Evolutionary conservation across 1,140 invertebrate genomes (phyloP).

Genomic region (Procambarus virginalis): DNA sequence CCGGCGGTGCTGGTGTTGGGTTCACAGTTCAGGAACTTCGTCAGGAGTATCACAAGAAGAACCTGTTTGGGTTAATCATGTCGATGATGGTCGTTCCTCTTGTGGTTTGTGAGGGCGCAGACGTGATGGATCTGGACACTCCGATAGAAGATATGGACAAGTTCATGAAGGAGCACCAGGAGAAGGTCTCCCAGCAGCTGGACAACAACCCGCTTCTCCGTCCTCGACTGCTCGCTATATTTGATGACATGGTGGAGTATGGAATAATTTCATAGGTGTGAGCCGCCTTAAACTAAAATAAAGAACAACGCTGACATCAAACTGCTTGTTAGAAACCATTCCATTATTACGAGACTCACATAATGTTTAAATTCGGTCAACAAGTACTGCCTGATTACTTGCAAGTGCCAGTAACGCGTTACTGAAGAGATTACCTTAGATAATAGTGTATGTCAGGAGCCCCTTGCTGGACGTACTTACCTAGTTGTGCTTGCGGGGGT

Average conservation of each 20-base stretch:
- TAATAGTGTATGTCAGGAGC: no score
- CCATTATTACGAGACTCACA: no score
- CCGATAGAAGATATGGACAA: neutral
- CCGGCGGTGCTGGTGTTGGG: neutral
- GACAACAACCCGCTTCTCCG: constrained; percentile 25
- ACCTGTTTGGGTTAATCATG: constrained; percentile 45
- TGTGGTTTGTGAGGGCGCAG: constrained; percentile 12
- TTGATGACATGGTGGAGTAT: constrained; percentile 50
- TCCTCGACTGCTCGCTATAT: constrained; percentile 25
- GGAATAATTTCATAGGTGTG: constrained; percentile 31
- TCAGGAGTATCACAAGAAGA: constrained; percentile 33
- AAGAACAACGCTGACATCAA: no score
- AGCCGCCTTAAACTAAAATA: no score
- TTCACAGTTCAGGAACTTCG: constrained; percentile 28
- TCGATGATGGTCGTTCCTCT: constrained; percentile 29
- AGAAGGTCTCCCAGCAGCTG: constrained; percentile 9
- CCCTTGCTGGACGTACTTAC: no score
- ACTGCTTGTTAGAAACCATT: no score
- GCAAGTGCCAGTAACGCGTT: no score
- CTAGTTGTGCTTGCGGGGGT: no score
- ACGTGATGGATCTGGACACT: constrained; percentile 4
- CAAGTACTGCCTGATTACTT: no score
- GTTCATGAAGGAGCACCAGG: neutral
- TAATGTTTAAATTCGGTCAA: no score
- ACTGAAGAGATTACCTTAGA: no score